Conservation (phyloP, 1,140 invertebrate genomes). For the Anastrepha obliqua region DNA sequence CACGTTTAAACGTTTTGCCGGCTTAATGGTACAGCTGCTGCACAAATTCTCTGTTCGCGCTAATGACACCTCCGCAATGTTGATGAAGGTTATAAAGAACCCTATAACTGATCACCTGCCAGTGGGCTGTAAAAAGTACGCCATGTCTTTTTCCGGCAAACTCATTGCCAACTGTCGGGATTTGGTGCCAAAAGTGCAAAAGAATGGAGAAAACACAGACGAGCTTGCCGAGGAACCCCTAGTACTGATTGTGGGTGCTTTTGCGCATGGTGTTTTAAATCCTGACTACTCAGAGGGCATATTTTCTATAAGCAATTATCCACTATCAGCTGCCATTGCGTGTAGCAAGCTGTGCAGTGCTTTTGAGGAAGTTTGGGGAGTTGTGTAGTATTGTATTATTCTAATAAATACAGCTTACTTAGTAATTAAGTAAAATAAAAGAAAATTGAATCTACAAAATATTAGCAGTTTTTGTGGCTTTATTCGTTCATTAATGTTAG, state of each 20-base stretch:
- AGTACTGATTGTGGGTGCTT: conserved; percentile 95
- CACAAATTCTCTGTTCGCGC: conserved; percentile 96
- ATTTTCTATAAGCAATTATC: conserved; percentile 96
- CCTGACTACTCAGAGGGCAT: conserved; percentile 94
- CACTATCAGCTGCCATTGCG: conserved; percentile 95
- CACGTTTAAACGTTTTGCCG: conserved; percentile 98
- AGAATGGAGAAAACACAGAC: not conserved
- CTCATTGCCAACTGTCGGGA: conserved; percentile 86
- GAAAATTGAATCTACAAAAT: conserved; percentile 14
- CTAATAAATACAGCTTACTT: conserved; percentile 12
- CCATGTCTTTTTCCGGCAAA: conserved; percentile 92
- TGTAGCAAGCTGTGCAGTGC: conserved; percentile 97
- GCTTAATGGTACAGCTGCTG: conserved; percentile 97
- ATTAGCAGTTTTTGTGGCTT: not conserved
- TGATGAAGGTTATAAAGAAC: conserved; percentile 98
- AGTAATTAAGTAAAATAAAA: conserved; percentile 38
- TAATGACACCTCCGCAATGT: conserved; percentile 90
- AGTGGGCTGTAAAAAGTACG: conserved; percentile 93
- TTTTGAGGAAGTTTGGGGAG: conserved; percentile 97
- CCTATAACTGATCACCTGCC: conserved; percentile 96
- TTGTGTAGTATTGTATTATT: conserved; percentile 77
- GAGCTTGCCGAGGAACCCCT: conserved; percentile 79
- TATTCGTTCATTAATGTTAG: conserved; percentile 30
- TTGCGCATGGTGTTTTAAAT: conserved; percentile 96
- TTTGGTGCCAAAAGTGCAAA: conserved; percentile 80